These are phyloP conservation scores for Apis cerana DNA, from an alignment of 1,140 invertebrate species.

Conservation along the genomic window DNA sequence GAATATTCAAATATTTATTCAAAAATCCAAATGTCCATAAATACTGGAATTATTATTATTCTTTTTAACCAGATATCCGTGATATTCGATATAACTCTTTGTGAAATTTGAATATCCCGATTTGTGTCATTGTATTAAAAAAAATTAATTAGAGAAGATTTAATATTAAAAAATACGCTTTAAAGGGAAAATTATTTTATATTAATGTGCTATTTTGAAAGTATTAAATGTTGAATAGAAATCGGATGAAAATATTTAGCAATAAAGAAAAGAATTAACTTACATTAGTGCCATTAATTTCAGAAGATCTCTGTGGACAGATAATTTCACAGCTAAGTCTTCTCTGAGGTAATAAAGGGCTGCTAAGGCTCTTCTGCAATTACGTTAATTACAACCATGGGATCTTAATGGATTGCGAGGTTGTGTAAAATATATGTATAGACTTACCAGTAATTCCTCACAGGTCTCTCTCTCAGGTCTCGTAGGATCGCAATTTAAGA, in stretches of 20 bases:
- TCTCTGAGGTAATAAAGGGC: slow-evolving; percentile 49
- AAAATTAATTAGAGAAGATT: neutral
- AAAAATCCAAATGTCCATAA: too few relatives aligned
- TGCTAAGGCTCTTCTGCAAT: slow-evolving; percentile 50
- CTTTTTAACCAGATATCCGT: too few relatives aligned
- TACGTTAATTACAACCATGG: slow-evolving; percentile 46
- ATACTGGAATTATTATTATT: too few relatives aligned
- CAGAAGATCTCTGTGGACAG: slow-evolving; percentile 84
- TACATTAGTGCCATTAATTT: slow-evolving; percentile 82
- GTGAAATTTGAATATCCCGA: too few relatives aligned
- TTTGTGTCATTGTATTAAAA: neutral
- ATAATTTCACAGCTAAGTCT: slow-evolving; percentile 73
- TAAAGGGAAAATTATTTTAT: neutral
- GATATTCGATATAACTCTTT: too few relatives aligned
- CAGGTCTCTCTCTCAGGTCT: slow-evolving; percentile 87
- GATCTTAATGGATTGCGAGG: slow-evolving; percentile 34
- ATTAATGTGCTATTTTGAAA: neutral
- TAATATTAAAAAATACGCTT: neutral
- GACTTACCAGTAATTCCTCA: slow-evolving; percentile 85
- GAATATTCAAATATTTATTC: too few relatives aligned
- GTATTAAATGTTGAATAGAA: neutral
- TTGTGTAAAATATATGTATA: slow-evolving; percentile 48
- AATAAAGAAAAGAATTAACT: slow-evolving; percentile 23
- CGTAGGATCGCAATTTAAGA: slow-evolving; percentile 89
- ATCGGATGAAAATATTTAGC: neutral